phyloP scores from a whole-genome alignment of 2,888 invertebrate genomes.

The Phasia obesa region DNA sequence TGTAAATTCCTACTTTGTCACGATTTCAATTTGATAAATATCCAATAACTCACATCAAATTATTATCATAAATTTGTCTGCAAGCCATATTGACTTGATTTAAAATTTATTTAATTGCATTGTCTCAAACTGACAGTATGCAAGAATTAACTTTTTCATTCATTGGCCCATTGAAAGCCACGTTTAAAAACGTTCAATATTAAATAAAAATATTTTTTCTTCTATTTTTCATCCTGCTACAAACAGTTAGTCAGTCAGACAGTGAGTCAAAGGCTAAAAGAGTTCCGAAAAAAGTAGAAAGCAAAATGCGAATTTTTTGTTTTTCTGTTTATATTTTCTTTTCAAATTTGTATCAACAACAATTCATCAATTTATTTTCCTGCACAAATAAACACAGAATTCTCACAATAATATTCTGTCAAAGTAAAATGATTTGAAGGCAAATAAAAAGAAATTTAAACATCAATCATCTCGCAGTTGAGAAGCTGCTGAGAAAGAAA shows the following conservation, averaged over 20 bases:
- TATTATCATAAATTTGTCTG: slow-evolving; percentile 5
- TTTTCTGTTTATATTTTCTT: not conserved
- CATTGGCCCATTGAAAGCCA: not conserved
- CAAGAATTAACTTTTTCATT: not conserved
- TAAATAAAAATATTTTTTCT: no score
- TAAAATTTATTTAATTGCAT: not conserved
- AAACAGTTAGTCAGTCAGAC: no score
- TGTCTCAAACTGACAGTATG: not conserved
- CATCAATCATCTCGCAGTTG: slow-evolving; percentile 54
- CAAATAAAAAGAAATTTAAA: slow-evolving; percentile 44
- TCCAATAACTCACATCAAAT: not conserved
- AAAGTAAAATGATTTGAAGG: slow-evolving; percentile 45
- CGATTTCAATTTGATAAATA: slow-evolving; percentile 15
- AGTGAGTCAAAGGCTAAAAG: no score
- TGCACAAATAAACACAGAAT: slow-evolving; percentile 15
- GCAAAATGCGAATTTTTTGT: slow-evolving; percentile 11
- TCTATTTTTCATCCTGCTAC: no score
- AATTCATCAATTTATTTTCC: not conserved
- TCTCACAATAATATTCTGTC: slow-evolving; percentile 53
- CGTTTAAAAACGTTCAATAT: not conserved
- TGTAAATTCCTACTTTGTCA: no score
- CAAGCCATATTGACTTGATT: no score
- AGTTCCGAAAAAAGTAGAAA: slow-evolving; percentile 9
- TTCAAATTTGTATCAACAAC: slow-evolving; percentile 26
- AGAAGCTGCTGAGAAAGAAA: slow-evolving; percentile 23